These are phyloP conservation scores for Acromyrmex heyeri DNA, from an alignment of 1,140 invertebrate species.

Conservation along the genomic window DNA sequence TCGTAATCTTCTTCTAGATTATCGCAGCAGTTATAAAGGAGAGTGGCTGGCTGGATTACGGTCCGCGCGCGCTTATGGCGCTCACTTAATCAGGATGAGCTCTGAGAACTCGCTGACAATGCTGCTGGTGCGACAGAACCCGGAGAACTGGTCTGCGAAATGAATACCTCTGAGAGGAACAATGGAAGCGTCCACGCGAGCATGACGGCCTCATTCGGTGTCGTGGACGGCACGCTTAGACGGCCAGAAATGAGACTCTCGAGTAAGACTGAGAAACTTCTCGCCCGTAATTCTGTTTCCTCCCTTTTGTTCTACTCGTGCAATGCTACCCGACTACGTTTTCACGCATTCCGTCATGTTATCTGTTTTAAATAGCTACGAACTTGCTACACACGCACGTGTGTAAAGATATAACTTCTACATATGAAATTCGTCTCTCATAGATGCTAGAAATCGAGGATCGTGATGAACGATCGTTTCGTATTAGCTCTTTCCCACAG, in stretches of 20 bases:
- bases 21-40: constrained; percentile 4
- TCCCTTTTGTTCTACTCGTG: not conserved
- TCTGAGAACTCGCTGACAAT: constrained; percentile 66
- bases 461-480: constrained; percentile 42
- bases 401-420: too few relatives aligned
- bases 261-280: constrained; percentile 66
- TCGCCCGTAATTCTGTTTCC: not conserved
- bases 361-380: not conserved
- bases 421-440: not conserved
- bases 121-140: constrained; percentile 54
- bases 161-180: constrained; percentile 73
- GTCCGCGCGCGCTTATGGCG: constrained; percentile 32
- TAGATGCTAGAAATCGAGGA: not conserved
- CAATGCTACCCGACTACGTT: not conserved
- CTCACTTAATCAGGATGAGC: constrained; percentile 74
- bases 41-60: constrained; percentile 35
- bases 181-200: constrained; percentile 75
- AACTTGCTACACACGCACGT: not conserved
- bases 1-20: constrained; percentile 63
- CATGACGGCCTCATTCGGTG: constrained; percentile 75
- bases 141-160: constrained; percentile 66
- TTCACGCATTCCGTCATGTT: not conserved
- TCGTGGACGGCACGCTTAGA: constrained; percentile 72
- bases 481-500: constrained; percentile 2
- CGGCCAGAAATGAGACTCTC: constrained; percentile 66